A percentile compares a stretch with the other conserved stretches of the same genome.
Conservation (phyloP, 2,797 vertebrate species). For the Alcedo atthis region DNA sequence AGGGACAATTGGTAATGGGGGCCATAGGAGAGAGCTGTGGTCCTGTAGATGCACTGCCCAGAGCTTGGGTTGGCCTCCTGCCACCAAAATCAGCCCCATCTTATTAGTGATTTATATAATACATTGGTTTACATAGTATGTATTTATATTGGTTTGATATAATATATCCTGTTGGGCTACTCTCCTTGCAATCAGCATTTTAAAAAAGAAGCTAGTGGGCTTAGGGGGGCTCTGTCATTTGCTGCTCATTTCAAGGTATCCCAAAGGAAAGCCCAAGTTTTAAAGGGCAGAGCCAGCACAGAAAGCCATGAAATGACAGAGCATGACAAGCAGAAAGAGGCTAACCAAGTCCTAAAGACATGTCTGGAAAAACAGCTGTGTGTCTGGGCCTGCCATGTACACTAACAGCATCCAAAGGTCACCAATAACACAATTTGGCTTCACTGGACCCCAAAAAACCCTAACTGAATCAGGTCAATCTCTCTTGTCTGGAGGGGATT, state of each 20-base stretch:
- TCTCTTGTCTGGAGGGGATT: neutral
- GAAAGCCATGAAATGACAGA: neutral
- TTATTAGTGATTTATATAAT: neutral
- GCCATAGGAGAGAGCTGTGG: neutral
- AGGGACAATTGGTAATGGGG: neutral
- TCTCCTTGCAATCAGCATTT: neutral
- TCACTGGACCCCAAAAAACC: neutral
- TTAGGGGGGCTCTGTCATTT: neutral
- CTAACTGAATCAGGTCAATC: neutral
- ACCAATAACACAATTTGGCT: neutral
- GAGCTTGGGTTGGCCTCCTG: neutral
- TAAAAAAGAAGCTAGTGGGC: neutral
- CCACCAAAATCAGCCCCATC: neutral
- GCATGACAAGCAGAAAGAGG: neutral
- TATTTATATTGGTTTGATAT: neutral
- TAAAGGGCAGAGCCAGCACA: neutral
- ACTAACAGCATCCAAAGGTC: neutral
- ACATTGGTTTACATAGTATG: neutral
- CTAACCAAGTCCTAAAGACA: neutral
- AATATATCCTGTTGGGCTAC: neutral
- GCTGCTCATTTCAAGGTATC: neutral
- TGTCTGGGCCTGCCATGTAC: neutral
- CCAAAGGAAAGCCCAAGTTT: neutral
- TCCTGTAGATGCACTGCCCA: fast-evolving
- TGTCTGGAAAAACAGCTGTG: neutral